Conservation (phyloP, 2,797 vertebrate species). For the Scarus forsteni region DNA sequence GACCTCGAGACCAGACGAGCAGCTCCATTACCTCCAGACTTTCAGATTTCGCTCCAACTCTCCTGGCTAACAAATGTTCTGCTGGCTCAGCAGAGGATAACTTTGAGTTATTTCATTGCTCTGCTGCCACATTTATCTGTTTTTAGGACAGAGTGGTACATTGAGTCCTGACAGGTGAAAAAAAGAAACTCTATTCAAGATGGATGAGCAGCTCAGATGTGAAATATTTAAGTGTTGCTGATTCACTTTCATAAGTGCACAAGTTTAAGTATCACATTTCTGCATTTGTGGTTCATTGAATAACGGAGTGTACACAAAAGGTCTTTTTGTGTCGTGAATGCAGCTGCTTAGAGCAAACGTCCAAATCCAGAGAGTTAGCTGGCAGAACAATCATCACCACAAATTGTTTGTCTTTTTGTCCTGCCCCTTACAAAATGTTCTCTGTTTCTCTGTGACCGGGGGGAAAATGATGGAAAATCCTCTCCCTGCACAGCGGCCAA, state of each 20-base stretch:
- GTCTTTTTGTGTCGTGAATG: slow-evolving; percentile 57
- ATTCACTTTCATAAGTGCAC: slow-evolving; percentile 2
- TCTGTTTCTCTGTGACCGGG: slow-evolving; percentile 47
- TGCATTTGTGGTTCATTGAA: slow-evolving; percentile 20
- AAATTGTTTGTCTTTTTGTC: slow-evolving; percentile 63
- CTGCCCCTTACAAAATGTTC: slow-evolving; percentile 51
- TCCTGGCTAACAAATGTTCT: slow-evolving; percentile 18
- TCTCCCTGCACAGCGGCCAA: slow-evolving; percentile 21
- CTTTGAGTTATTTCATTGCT: not conserved
- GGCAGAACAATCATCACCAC: slow-evolving; percentile 64
- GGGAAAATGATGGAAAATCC: slow-evolving; percentile 35
- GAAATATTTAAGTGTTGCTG: not conserved
- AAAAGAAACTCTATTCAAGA: not conserved
- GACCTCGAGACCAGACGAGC: slow-evolving; percentile 8
- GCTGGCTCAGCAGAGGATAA: slow-evolving; percentile 1
- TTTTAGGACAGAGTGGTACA: not conserved
- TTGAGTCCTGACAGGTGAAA: not conserved
- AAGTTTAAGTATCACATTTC: slow-evolving; percentile 1
- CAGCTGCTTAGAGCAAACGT: slow-evolving; percentile 61
- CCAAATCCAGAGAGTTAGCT: slow-evolving; percentile 63
- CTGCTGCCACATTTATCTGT: not conserved
- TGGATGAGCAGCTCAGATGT: not conserved
- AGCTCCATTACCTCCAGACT: slow-evolving; percentile 10
- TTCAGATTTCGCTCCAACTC: slow-evolving; percentile 11
- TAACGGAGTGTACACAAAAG: slow-evolving; percentile 47